A percentile compares a stretch with the other conserved stretches of the same genome.
phyloP scores from a whole-genome alignment of 1,140 invertebrate genomes.

The Procambarus virginalis region DNA sequence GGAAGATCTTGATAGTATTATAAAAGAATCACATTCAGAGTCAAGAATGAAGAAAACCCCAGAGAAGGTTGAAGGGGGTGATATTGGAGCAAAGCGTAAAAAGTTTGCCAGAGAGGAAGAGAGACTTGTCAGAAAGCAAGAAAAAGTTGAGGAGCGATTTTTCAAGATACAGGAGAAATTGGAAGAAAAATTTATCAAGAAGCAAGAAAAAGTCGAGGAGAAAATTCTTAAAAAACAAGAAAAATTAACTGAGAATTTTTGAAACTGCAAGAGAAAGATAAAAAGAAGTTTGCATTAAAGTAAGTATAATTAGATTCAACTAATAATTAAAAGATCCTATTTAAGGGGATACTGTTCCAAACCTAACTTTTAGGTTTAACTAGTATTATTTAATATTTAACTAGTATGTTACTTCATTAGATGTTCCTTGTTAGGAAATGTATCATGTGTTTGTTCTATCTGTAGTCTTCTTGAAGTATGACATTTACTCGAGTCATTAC shows the following conservation, averaged over 20 bases:
- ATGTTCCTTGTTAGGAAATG: too few relatives aligned
- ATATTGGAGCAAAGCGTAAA: conserved; percentile 38
- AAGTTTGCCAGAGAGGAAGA: conserved; percentile 52
- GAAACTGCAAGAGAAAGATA: conserved; percentile 47
- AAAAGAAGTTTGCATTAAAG: conserved; percentile 35
- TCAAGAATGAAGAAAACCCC: not conserved
- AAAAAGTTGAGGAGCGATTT: conserved; percentile 26
- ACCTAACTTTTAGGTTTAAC: too few relatives aligned
- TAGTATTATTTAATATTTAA: not conserved
- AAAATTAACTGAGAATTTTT: conserved; percentile 20
- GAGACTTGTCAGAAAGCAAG: conserved; percentile 7
- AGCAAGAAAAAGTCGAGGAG: conserved; percentile 52
- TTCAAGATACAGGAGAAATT: conserved; percentile 26
- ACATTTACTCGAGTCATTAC: too few relatives aligned
- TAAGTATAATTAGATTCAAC: conserved; percentile 2
- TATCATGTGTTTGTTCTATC: too few relatives aligned
- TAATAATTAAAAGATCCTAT: not conserved
- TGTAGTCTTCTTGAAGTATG: too few relatives aligned
- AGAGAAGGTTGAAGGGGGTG: conserved; percentile 3
- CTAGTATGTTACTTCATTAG: not conserved
- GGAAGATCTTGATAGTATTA: not conserved
- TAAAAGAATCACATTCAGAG: not conserved
- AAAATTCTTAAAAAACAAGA: conserved; percentile 32
- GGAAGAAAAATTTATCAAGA: conserved; percentile 32
- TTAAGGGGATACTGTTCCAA: not conserved